Percentiles rank a stretch among this genome's conserved stretches.
Conservation (phyloP, 2,888 invertebrate genomes). For the Tridacna gigas region DNA sequence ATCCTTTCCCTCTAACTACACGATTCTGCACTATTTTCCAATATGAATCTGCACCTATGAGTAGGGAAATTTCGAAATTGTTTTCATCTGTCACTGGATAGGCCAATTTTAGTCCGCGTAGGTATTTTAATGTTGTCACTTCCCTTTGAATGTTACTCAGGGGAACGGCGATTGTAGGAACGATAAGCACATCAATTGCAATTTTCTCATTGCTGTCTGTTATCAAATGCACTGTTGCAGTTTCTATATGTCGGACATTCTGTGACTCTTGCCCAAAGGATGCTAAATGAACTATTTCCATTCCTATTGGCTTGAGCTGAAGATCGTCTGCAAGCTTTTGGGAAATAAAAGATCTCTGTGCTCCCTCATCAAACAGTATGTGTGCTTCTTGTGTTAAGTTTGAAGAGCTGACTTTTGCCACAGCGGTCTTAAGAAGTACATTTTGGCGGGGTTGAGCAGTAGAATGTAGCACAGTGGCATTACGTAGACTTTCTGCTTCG, state of each 20-base stretch:
- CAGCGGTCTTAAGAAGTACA: constrained; percentile 49
- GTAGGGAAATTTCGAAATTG: constrained; percentile 33
- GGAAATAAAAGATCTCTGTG: constrained; percentile 47
- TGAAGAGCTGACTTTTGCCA: constrained; percentile 40
- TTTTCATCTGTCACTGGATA: constrained; percentile 35
- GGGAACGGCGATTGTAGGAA: constrained; percentile 53
- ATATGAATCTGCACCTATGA: constrained; percentile 61
- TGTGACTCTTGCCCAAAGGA: not conserved
- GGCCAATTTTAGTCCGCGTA: constrained; percentile 45
- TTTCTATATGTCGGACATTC: constrained; percentile 13
- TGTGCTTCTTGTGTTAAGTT: too few relatives aligned
- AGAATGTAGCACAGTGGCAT: constrained; percentile 16
- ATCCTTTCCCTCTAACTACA: constrained; percentile 51
- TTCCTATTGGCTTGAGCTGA: not conserved
- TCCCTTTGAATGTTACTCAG: constrained; percentile 10
- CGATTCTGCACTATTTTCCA: constrained; percentile 54
- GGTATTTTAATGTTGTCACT: constrained; percentile 22
- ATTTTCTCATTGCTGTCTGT: constrained; percentile 38
- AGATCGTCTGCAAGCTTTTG: constrained; percentile 34
- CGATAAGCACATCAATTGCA: constrained; percentile 50
- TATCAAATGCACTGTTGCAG: constrained; percentile 27
- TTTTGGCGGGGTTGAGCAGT: not conserved
- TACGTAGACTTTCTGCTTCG: too few relatives aligned
- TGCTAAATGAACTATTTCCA: not conserved
- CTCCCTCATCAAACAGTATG: constrained; percentile 56